phyloP scores from a whole-genome alignment of 2,113 vertebrate genomes.

The Bos indicus region DNA sequence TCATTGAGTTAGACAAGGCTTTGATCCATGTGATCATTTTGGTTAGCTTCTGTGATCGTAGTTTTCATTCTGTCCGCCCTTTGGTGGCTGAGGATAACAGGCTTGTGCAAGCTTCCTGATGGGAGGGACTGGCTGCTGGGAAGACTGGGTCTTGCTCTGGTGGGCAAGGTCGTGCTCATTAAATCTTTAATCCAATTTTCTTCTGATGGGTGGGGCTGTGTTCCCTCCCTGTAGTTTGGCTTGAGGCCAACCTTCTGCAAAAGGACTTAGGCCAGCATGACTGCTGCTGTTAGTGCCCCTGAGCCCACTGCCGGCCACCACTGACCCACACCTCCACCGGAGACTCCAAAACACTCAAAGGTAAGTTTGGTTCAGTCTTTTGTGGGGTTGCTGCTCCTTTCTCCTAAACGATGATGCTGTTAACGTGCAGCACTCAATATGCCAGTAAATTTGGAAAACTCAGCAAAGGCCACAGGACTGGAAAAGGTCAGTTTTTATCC shows the following conservation, averaged over 20 bases:
- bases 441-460: not conserved
- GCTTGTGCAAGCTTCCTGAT: not conserved
- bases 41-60: not conserved
- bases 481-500: not conserved
- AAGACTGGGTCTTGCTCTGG: not conserved
- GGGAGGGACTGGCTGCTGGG: not conserved
- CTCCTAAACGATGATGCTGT: not conserved
- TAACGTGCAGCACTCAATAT: not conserved
- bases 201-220: not conserved
- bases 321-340: not conserved
- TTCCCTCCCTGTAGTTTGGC: not conserved
- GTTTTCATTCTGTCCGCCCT: not conserved
- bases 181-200: not conserved
- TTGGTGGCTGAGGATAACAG: not conserved
- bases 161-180: not conserved
- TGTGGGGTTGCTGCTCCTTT: not conserved
- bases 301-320: not conserved
- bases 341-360: not conserved
- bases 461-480: not conserved
- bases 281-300: not conserved
- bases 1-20: not conserved
- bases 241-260: not conserved
- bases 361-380: not conserved
- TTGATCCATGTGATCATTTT: not conserved
- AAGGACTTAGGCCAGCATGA: not conserved